phyloP scores from a whole-genome alignment of 2,888 invertebrate species.

The Linnaemya vulpina region DNA sequence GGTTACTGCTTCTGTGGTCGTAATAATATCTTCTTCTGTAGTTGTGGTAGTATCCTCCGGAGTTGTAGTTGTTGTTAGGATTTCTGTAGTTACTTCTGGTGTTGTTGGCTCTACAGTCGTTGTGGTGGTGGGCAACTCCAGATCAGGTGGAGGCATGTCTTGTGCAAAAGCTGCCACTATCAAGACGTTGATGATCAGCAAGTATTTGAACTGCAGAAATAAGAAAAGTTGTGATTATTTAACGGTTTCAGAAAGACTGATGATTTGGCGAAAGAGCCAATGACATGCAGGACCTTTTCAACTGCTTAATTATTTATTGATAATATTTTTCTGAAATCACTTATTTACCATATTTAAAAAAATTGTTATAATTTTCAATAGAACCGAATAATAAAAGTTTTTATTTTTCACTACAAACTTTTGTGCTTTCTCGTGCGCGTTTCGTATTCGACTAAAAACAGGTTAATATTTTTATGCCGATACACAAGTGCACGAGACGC shows the following conservation, averaged over 20 bases:
- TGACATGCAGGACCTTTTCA: too few relatives aligned
- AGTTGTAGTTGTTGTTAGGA: background rate
- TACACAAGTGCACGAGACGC: slow-evolving; percentile 32
- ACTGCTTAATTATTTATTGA: background rate
- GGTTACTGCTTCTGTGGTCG: slow-evolving; percentile 6
- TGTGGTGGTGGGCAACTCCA: slow-evolving; percentile 67
- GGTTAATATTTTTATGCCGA: slow-evolving; percentile 47
- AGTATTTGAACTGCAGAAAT: slow-evolving; percentile 60
- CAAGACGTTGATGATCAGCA: slow-evolving; percentile 53
- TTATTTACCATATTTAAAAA: slow-evolving; percentile 44
- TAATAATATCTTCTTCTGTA: too few relatives aligned
- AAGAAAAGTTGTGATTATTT: background rate
- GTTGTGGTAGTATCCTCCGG: slow-evolving; percentile 23
- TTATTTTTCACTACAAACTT: background rate
- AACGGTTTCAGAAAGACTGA: slow-evolving; percentile 1
- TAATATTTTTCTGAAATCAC: background rate
- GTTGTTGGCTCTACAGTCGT: slow-evolving; percentile 31
- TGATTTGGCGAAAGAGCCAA: too few relatives aligned
- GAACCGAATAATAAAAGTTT: background rate
- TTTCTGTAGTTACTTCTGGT: slow-evolving; percentile 29
- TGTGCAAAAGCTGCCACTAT: slow-evolving; percentile 70
- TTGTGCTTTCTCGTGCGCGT: slow-evolving; percentile 49
- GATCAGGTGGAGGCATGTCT: slow-evolving; percentile 76
- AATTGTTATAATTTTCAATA: background rate
- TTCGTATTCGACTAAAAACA: slow-evolving; percentile 59